Evolutionary conservation across 2,113 vertebrate genomes (phyloP).

Genomic region (Nothocercus nigrocapillus): DNA sequence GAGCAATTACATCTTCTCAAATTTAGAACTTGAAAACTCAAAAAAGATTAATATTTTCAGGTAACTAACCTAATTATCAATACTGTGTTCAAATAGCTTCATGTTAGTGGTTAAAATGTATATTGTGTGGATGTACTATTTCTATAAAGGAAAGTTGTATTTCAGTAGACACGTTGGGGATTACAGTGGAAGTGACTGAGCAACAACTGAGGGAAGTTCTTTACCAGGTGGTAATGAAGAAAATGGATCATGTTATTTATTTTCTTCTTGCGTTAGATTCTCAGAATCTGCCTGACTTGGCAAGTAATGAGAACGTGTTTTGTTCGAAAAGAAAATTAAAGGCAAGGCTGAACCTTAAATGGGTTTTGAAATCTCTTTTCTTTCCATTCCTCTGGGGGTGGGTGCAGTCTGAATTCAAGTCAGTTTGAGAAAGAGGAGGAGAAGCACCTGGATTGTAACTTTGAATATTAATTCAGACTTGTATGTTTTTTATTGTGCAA

Average conservation of each 20-base stretch:
- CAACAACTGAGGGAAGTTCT: neutral
- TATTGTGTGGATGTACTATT: neutral
- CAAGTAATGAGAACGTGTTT: neutral
- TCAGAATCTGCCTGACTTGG: neutral
- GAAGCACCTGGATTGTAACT: neutral
- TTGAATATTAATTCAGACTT: neutral
- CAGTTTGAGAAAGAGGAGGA: neutral
- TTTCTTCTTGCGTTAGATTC: neutral
- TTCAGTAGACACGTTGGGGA: neutral
- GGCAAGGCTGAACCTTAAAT: neutral
- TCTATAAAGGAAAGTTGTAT: neutral
- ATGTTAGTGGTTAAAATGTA: neutral
- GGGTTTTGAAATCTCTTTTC: neutral
- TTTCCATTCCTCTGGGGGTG: neutral
- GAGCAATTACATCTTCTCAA: neutral
- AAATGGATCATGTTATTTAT: neutral
- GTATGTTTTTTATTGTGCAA: neutral
- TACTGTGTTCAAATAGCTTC: neutral
- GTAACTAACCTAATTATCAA: neutral
- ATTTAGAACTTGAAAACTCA: conserved; percentile 23
- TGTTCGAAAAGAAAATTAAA: neutral
- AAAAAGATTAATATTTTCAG: conserved; percentile 9
- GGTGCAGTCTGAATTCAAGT: neutral
- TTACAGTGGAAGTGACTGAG: neutral
- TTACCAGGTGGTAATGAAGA: neutral